Percentiles rank a stretch among this genome's conserved stretches.
Evolutionary conservation across 2,888 invertebrate species (phyloP).

Genomic region (Drosophila limbata): DNA sequence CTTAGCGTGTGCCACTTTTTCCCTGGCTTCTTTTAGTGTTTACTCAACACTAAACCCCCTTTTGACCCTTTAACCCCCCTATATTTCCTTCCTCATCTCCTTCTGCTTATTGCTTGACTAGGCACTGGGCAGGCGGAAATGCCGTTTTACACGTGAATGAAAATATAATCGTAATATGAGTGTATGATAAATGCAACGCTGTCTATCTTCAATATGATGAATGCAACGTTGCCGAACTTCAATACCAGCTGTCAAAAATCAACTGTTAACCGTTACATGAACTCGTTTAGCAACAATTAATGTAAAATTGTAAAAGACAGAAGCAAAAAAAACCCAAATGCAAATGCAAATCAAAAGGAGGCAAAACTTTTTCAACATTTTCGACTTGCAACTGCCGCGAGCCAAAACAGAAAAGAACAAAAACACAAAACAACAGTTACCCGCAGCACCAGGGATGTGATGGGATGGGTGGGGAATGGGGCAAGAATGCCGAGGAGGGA

Average conservation of each 20-base stretch:
- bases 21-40: slow-evolving; percentile 73
- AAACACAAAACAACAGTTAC: slow-evolving; percentile 20
- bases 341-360: slow-evolving; percentile 63
- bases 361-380: slow-evolving; percentile 35
- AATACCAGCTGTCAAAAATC: slow-evolving; percentile 42
- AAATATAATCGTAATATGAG: slow-evolving; percentile 33
- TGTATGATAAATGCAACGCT: background rate
- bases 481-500: background rate
- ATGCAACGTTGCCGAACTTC: slow-evolving; percentile 63
- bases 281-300: slow-evolving; percentile 68
- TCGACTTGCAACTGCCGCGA: slow-evolving; percentile 32
- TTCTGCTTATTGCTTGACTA: slow-evolving; percentile 32
- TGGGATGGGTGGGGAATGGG: background rate
- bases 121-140: slow-evolving; percentile 75
- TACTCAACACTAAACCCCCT: slow-evolving; percentile 52
- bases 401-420: slow-evolving; percentile 48
- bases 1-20: slow-evolving; percentile 79
- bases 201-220: background rate
- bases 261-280: slow-evolving; percentile 45
- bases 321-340: slow-evolving; percentile 3
- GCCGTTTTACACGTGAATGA: slow-evolving; percentile 82
- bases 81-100: background rate
- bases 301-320: slow-evolving; percentile 49
- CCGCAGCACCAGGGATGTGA: slow-evolving; percentile 9
- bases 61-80: background rate